phyloP scores from a whole-genome alignment of 2,113 vertebrate genomes.

The Microtus oregoni region DNA sequence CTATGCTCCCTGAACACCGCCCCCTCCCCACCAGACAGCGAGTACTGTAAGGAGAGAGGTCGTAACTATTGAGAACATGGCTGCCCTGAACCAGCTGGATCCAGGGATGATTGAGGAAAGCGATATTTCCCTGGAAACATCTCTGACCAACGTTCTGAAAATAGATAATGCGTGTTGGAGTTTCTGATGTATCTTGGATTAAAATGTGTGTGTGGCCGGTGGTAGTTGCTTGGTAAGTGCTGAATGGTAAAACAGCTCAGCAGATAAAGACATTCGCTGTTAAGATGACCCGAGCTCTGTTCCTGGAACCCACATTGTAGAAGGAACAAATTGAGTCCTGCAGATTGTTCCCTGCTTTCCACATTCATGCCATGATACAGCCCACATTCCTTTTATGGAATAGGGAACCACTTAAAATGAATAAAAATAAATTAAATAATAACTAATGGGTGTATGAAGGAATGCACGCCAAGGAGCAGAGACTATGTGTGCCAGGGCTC shows the following conservation, averaged over 20 bases:
- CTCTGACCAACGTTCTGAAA: background rate
- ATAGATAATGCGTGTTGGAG: background rate
- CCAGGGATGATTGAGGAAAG: background rate
- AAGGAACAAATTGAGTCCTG: background rate
- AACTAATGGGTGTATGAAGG: background rate
- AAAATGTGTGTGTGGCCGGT: background rate
- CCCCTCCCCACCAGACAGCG: background rate
- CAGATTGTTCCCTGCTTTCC: background rate
- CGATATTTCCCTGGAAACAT: background rate
- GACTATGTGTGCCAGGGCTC: background rate
- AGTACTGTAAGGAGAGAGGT: background rate
- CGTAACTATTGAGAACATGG: background rate
- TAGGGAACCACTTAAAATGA: background rate
- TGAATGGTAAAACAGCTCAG: background rate
- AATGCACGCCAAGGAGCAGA: background rate
- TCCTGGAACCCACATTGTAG: background rate
- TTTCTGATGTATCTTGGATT: background rate
- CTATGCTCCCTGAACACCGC: background rate
- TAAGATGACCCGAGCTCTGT: background rate
- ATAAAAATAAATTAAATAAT: background rate
- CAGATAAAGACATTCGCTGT: background rate
- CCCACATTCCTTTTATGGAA: too few relatives aligned
- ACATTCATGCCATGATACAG: background rate
- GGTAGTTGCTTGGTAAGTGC: background rate
- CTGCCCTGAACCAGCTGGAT: background rate